Evolutionary conservation across 2,113 vertebrate species (phyloP).

Genomic region (Ptilonorhynchus violaceus): DNA sequence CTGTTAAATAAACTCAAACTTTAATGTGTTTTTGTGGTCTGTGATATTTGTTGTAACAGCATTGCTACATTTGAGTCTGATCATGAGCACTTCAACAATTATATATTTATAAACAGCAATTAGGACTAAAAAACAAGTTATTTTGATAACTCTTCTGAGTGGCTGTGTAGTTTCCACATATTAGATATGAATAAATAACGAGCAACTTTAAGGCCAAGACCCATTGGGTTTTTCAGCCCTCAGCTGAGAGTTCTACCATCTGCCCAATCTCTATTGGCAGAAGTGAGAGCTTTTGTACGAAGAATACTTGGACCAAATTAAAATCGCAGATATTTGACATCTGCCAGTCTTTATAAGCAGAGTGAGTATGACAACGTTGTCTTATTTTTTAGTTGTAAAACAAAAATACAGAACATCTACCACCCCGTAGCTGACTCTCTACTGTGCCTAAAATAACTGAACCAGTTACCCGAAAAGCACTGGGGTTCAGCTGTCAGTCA

Average conservation of each 20-base stretch:
- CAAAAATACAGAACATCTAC: background rate
- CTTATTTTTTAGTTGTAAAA: conserved; percentile 1
- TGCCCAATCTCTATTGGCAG: conserved; percentile 43
- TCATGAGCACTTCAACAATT: background rate
- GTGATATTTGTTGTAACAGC: conserved; percentile 14
- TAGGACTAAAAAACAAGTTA: background rate
- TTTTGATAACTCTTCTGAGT: conserved; percentile 18
- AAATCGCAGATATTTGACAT: conserved; percentile 1
- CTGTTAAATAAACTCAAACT: background rate
- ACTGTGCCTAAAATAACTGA: conserved; percentile 2
- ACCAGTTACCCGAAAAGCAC: background rate
- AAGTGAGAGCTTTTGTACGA: conserved; percentile 19
- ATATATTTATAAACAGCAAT: background rate
- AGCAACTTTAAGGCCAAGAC: conserved; percentile 50
- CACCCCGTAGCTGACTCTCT: background rate
- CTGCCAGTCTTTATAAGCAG: conserved; percentile 13
- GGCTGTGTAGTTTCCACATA: conserved; percentile 55
- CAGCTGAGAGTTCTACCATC: conserved; percentile 52
- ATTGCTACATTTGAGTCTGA: background rate
- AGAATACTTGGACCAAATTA: conserved; percentile 35
- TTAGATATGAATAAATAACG: conserved; percentile 59
- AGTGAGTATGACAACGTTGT: background rate
- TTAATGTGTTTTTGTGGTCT: background rate
- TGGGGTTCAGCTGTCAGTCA: conserved; percentile 9
- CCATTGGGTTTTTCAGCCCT: conserved; percentile 38